phyloP scores from a whole-genome alignment of 2,797 vertebrate genomes.

The Falco columbarius region DNA sequence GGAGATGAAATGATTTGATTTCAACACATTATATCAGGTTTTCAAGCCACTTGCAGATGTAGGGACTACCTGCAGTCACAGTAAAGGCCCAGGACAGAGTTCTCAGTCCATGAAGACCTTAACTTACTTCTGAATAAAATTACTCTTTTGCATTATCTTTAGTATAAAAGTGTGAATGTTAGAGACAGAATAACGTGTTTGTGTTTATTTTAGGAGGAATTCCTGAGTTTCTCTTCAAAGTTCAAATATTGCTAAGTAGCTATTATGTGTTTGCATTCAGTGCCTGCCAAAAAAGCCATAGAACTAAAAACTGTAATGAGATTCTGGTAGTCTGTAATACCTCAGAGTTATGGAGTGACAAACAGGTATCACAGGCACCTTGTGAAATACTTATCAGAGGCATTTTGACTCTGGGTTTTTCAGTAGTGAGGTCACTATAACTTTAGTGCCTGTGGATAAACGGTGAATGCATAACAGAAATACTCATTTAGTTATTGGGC shows the following conservation, averaged over 20 bases:
- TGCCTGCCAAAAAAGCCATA: background rate
- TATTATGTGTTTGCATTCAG: background rate
- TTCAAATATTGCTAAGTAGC: background rate
- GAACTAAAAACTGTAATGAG: background rate
- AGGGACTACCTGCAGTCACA: background rate
- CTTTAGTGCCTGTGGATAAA: background rate
- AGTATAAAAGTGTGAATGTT: background rate
- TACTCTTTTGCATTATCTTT: background rate
- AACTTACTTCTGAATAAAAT: background rate
- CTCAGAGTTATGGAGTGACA: background rate
- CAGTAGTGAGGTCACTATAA: background rate
- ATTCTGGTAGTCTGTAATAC: background rate
- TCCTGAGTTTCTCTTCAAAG: background rate
- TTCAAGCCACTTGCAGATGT: background rate
- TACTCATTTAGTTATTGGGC: background rate
- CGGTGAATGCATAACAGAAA: background rate
- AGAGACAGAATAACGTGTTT: rapidly evolving
- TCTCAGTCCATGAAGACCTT: background rate
- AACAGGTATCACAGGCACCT: background rate
- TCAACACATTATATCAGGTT: background rate
- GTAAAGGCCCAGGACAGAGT: background rate
- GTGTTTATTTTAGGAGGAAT: background rate
- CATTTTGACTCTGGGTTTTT: background rate
- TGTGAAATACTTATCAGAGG: background rate
- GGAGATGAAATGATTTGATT: constrained; percentile 35